phyloP scores from a whole-genome alignment of 2,797 vertebrate genomes.

The Danio jaintianensis region DNA sequence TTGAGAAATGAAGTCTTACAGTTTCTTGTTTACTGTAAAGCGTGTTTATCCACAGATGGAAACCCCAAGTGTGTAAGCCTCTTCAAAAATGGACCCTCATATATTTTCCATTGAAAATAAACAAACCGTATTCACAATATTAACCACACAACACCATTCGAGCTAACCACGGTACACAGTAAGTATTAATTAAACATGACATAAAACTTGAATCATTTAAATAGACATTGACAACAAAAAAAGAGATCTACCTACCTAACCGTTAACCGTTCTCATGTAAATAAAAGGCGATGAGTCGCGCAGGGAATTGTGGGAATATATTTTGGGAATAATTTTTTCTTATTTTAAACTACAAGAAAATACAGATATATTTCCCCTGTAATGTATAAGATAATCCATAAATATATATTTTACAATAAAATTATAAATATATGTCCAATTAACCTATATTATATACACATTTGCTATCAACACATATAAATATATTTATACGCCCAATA shows the following conservation, averaged over 20 bases:
- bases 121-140: not conserved
- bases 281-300: not conserved
- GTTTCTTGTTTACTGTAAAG: not conserved
- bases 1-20: not conserved
- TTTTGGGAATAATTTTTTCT: too few relatives aligned
- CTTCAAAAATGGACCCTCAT: not conserved
- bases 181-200: not conserved
- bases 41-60: not conserved
- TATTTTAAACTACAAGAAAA: too few relatives aligned
- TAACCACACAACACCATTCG: not conserved
- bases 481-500: not conserved
- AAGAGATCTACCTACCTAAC: not conserved
- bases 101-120: not conserved
- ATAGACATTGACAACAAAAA: not conserved
- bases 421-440: too few relatives aligned
- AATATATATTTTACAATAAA: too few relatives aligned
- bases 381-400: too few relatives aligned
- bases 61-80: not conserved
- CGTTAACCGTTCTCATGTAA: not conserved
- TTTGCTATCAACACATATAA: too few relatives aligned
- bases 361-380: too few relatives aligned
- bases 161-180: not conserved
- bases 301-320: not conserved
- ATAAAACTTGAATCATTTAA: not conserved
- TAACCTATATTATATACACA: too few relatives aligned